Evolutionary conservation across 2,888 invertebrate genomes (phyloP), one percentile per base, ranked within the genome.

Genomic region (Phaonia tiefii): DNA sequence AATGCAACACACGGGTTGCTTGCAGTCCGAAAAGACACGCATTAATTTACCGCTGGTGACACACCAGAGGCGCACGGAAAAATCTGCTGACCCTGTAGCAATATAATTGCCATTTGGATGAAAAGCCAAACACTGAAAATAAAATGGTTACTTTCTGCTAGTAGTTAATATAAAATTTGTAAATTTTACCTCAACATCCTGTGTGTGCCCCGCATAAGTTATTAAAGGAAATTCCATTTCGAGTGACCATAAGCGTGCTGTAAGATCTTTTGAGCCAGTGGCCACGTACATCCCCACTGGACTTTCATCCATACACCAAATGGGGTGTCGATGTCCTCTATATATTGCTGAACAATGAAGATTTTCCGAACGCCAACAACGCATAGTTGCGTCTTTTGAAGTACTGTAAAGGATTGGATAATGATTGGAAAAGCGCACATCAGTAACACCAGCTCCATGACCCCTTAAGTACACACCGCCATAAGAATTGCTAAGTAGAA

Each of bases 31-130:
- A 84, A 97, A 94, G 49, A 98, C 93, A 71, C 98, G 93, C 83
- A 97, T 94, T 66, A 96, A 92, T 84, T 94, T 94, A 11, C 96
- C 97, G 87, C 96, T 96, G 80, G 95, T 94, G 70, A 96, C 93
- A 84, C 94, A 95, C 98, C 98, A 98, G 86, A 98, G 91, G 39
- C 98, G 93, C 63, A 98, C 94, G 46, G 95, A 95, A 88, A 95
- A 95, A 92, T 98, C 98, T n/a, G 95, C 93, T 1, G 98, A 96
- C 10, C 97, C 98, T 0, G 97, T 96, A 44, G 97, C 97, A 84
- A 98, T 88, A 89, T 98, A 98, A 85, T 95, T 94, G 84, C 96
- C 95, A 91, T 98, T 98, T 0, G 98, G 97, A 91, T 98, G 98
- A 91, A 98, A 98, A 86, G 95, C 94, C n/a, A 91, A 80, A 71